These are phyloP conservation scores for Gallinago jamesoni DNA, from an alignment of 2,113 vertebrate species.

Conservation along the genomic window DNA sequence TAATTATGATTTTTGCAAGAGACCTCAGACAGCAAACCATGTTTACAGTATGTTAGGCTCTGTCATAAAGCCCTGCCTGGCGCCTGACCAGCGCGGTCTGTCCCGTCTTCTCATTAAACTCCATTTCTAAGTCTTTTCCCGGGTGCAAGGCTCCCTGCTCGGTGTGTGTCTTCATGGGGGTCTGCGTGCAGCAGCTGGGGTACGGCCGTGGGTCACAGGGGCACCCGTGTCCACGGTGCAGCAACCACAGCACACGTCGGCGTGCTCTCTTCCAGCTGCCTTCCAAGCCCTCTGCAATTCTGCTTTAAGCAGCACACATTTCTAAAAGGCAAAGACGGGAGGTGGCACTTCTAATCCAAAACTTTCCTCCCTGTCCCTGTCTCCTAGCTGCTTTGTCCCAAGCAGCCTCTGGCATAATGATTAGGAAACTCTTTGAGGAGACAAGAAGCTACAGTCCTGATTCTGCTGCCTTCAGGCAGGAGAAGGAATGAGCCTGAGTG, in stretches of 20 bases:
- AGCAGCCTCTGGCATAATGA: background rate
- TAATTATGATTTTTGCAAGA: background rate
- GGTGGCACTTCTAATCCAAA: background rate
- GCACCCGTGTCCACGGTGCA: background rate
- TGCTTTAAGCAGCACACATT: background rate
- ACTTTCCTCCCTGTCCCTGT: background rate
- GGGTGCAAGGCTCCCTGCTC: background rate
- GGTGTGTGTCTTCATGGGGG: rapidly evolving
- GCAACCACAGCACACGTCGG: rapidly evolving
- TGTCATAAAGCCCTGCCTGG: background rate
- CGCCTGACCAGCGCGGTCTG: background rate
- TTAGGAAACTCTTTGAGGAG: background rate
- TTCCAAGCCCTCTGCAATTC: background rate
- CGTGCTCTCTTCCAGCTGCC: background rate
- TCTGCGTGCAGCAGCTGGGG: background rate
- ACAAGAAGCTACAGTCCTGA: background rate
- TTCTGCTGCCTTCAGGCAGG: background rate
- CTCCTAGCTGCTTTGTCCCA: background rate
- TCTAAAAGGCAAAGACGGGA: background rate
- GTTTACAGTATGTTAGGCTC: background rate
- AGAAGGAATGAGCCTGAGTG: background rate
- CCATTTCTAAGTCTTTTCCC: background rate
- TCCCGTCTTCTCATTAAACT: background rate
- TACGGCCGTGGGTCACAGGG: rapidly evolving
- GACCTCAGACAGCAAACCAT: background rate